Evolutionary conservation across 2,113 vertebrate species (phyloP).

Genomic region (Fregetta grallaria): DNA sequence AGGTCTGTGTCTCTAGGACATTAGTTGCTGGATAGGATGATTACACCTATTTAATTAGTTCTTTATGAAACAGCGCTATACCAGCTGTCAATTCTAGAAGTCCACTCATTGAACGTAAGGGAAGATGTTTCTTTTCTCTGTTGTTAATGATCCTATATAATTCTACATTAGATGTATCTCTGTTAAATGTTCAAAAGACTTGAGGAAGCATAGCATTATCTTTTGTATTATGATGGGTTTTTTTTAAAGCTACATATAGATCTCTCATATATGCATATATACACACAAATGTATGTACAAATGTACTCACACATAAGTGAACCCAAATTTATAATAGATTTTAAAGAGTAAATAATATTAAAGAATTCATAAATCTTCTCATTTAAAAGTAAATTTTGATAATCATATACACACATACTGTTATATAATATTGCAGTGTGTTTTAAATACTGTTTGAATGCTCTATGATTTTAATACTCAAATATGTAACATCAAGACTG

Average conservation of each 20-base stretch:
- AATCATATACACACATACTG: neutral
- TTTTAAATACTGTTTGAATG: neutral
- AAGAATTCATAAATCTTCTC: neutral
- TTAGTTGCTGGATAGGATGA: neutral
- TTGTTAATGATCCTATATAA: neutral
- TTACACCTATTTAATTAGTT: neutral
- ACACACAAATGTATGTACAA: neutral
- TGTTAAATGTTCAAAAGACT: neutral
- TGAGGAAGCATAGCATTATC: neutral
- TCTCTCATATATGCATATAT: neutral
- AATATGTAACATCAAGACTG: neutral
- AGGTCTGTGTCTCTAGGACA: too few species aligned
- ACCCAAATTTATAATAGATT: neutral
- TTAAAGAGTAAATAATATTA: neutral
- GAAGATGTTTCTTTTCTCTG: neutral
- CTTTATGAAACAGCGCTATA: neutral
- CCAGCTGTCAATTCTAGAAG: neutral
- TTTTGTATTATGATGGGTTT: neutral
- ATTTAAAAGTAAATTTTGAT: neutral
- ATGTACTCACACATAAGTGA: neutral
- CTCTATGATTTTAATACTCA: neutral
- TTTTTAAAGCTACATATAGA: neutral
- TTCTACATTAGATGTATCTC: neutral
- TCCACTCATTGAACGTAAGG: neutral
- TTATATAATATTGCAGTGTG: neutral